Base-by-base conservation (phyloP, 2,113 vertebrate species). In the Bubo bubo region DNA sequence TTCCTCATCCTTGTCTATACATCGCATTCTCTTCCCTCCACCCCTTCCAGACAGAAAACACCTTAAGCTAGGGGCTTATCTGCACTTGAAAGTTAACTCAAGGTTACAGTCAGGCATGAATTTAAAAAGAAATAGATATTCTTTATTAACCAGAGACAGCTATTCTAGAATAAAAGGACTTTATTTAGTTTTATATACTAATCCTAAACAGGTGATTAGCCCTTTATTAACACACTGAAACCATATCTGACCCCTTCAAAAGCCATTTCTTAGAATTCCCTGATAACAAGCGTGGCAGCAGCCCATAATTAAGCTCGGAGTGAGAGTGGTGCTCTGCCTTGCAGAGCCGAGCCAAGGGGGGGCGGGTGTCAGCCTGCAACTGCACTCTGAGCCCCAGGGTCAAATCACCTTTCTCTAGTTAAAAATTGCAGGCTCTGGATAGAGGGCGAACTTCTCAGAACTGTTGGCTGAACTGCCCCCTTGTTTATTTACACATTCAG, bases 341-440 rank as follows among this genome's bases (percentile, higher is more conserved):
- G 37, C 53, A 17, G 39, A n/a, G 56, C 62, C 8, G 3, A 49
- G 58, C 27, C 4, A 9, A 28, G 62, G 22, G 12, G 8, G 7
- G 14, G 15, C 0, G 6, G 8, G 17, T 12, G 3, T 41, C 35
- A 23, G n/a, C n/a, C 58, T 37, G 47, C 14, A 53, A 6, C 14
- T 9, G 3, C 16, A 0, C 49, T 26, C 41, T 0, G 0, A 72
- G 49, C 60, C 26, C 39, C 41, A 4, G 37, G 12, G 12, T 35
- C 50, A 82, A 14, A 39, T 50, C 9, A 0, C 11, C 34, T 26
- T 49, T 23, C 41, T 47, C 12, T 39, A 2, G 17, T n/a, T 28
- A 21, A 41, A 67, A 75, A 86, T 15, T 59, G 41, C 20, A 10
- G 1, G 3, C 7, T 18, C 37, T 21, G 64, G 17, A 6, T 7